phyloP scores from a whole-genome alignment of 2,797 vertebrate genomes.

The Premnoplex brunnescens region DNA sequence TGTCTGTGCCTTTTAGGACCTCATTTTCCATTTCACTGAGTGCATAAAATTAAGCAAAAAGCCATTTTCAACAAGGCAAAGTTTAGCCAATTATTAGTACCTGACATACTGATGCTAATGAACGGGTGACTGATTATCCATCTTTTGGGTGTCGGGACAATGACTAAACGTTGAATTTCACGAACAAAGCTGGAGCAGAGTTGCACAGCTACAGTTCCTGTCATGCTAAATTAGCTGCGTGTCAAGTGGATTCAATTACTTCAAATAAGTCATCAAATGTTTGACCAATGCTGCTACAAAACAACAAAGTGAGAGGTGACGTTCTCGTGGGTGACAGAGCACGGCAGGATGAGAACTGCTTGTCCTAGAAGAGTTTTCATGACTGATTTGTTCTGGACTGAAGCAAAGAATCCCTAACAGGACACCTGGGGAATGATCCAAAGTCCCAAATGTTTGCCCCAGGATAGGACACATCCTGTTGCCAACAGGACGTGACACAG shows the following conservation, averaged over 20 bases:
- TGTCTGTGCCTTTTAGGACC: neutral
- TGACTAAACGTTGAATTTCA: neutral
- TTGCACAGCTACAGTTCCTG: neutral
- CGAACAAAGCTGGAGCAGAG: neutral
- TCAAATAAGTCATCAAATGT: neutral
- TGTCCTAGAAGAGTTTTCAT: too few species aligned
- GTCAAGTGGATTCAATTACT: slow-evolving; percentile 16
- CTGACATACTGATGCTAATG: slow-evolving; percentile 43
- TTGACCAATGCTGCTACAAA: neutral
- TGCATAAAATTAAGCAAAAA: slow-evolving; percentile 32
- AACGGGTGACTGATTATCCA: slow-evolving; percentile 40
- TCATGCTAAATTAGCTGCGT: slow-evolving; percentile 11
- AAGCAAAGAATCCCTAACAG: too few species aligned
- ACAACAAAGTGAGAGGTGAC: neutral
- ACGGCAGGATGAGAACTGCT: too few species aligned
- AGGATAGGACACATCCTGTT: too few species aligned
- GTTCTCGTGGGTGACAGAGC: neutral
- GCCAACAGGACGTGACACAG: too few species aligned
- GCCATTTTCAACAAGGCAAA: slow-evolving; percentile 5
- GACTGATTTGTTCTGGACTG: too few species aligned
- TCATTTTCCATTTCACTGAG: slow-evolving; percentile 21
- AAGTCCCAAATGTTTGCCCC: too few species aligned
- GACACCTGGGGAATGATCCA: too few species aligned
- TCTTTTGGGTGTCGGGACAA: slow-evolving; percentile 7
- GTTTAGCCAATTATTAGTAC: slow-evolving; percentile 38